phyloP scores from a whole-genome alignment of 2,797 vertebrate genomes.

The Clarias fuscus region DNA sequence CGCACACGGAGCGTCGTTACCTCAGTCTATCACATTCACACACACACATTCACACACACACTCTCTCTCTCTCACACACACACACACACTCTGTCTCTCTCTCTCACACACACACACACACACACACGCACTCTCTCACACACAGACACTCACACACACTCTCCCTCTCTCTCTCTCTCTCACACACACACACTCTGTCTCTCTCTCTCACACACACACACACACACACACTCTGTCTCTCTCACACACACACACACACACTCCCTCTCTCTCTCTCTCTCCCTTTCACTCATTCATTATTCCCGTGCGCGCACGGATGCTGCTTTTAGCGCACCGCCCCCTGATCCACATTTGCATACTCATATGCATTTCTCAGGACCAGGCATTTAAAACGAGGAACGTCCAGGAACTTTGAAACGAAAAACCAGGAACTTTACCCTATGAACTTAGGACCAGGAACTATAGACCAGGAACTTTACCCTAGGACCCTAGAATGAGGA shows the following conservation, averaged over 20 bases:
- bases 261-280: not conserved
- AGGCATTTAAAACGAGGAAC: not conserved
- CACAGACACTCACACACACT: not conserved
- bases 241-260: constrained; percentile 2
- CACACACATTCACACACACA: not conserved
- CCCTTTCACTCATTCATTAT: not conserved
- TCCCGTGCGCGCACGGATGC: not conserved
- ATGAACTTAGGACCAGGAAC: not conserved
- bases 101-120: not conserved
- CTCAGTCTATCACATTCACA: constrained; percentile 28
- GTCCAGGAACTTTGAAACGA: too few species aligned
- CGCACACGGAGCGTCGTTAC: not conserved
- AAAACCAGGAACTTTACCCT: too few species aligned
- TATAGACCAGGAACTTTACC: not conserved
- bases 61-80: not conserved
- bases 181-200: constrained; percentile 31
- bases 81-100: not conserved
- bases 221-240: not conserved
- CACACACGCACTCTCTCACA: too few species aligned
- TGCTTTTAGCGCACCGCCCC: not conserved
- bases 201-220: constrained; percentile 30
- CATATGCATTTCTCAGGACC: not conserved
- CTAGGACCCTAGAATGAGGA: not conserved
- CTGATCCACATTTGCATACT: not conserved
- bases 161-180: not conserved